A percentile compares a stretch with the other conserved stretches of the same genome.
Conservation (phyloP, 35 echinoderm and acorn worm genomes). For the Lytechinus pictus region DNA sequence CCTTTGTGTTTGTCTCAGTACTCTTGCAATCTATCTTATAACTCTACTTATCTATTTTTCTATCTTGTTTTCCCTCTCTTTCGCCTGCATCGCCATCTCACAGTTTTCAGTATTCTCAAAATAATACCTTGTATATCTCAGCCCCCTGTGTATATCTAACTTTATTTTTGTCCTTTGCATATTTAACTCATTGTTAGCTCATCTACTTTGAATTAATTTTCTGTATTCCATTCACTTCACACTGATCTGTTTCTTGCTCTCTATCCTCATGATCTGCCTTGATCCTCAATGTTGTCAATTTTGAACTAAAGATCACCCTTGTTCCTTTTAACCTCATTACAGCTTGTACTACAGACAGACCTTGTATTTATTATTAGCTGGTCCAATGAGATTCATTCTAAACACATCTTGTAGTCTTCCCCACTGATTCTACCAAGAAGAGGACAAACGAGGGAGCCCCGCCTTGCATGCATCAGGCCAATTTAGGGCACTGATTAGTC, state of each 20-base stretch:
- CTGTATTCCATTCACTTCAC: no score
- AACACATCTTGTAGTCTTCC: background rate
- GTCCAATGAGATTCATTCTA: constrained; percentile 11
- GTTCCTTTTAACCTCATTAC: constrained; percentile 39
- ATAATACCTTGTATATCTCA: no score
- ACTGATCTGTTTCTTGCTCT: background rate
- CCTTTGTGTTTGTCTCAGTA: background rate
- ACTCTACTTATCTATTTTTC: background rate
- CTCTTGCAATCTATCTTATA: background rate
- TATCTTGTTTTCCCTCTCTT: background rate
- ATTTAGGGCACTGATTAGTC: constrained; percentile 37
- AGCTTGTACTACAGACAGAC: background rate
- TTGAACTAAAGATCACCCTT: background rate
- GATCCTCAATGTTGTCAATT: background rate
- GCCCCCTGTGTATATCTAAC: background rate
- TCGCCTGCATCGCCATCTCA: background rate
- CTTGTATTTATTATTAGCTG: background rate
- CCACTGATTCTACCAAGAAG: background rate
- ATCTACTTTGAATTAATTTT: no score
- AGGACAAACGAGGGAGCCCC: constrained; percentile 4
- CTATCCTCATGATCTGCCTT: background rate
- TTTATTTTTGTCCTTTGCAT: background rate
- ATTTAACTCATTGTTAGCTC: background rate
- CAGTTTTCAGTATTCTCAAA: no score
- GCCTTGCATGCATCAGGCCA: background rate